phyloP scores from a whole-genome alignment of 2,888 invertebrate genomes.

The Ormyrus rosae region DNA sequence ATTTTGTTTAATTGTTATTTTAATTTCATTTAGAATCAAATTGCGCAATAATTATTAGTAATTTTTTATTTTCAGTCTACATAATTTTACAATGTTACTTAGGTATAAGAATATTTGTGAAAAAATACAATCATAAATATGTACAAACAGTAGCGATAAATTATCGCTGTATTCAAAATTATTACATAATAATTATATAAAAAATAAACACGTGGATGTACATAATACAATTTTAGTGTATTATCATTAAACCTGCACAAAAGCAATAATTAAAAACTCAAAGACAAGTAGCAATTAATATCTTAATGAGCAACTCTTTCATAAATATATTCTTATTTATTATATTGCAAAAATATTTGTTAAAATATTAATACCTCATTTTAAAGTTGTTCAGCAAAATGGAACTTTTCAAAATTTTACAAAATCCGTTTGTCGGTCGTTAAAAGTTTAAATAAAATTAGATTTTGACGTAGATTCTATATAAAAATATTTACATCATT shows the following conservation, averaged over 20 bases:
- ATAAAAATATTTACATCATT: slow-evolving; percentile 43
- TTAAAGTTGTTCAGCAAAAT: not conserved
- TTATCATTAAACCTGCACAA: slow-evolving; percentile 29
- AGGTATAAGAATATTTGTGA: slow-evolving; percentile 22
- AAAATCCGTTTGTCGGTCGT: slow-evolving; percentile 7
- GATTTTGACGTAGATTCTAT: slow-evolving; percentile 21
- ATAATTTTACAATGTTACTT: slow-evolving; percentile 37
- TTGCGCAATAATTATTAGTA: not conserved
- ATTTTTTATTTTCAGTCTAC: slow-evolving; percentile 49
- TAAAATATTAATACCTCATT: slow-evolving; percentile 17
- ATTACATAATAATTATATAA: slow-evolving; percentile 13
- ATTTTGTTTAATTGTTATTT: slow-evolving; percentile 12
- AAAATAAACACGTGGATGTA: slow-evolving; percentile 31
- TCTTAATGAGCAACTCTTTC: slow-evolving; percentile 26
- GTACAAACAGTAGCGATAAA: slow-evolving; percentile 42
- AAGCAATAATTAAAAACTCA: slow-evolving; percentile 13
- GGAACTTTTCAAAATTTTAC: slow-evolving; percentile 15
- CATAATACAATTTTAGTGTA: slow-evolving; percentile 39
- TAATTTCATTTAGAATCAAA: slow-evolving; percentile 36
- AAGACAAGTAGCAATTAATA: slow-evolving; percentile 31
- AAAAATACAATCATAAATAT: slow-evolving; percentile 46
- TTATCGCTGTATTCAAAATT: slow-evolving; percentile 15
- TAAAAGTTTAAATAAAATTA: slow-evolving; percentile 8
- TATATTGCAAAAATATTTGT: slow-evolving; percentile 30
- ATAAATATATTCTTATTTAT: slow-evolving; percentile 39